Percentiles rank a stretch among this genome's conserved stretches.
Conservation (phyloP, 2,797 vertebrate genomes). For the Phrynocephalus forsythii region DNA sequence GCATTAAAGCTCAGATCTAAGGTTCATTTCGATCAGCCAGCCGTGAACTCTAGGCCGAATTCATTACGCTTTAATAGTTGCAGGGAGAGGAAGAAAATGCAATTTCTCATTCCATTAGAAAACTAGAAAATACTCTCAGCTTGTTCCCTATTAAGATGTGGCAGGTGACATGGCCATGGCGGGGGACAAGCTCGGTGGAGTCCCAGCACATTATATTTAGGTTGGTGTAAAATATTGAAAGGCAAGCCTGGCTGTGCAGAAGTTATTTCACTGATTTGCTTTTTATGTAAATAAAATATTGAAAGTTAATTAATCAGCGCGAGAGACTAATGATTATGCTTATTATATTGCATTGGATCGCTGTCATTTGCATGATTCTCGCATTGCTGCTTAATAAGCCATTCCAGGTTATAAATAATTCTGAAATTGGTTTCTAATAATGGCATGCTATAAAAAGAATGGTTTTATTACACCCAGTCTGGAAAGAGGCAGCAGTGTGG, state of each 20-base stretch:
- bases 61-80: slow-evolving; percentile 92
- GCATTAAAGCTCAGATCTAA: slow-evolving; percentile 91
- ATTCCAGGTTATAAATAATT: slow-evolving; percentile 91
- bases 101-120: slow-evolving; percentile 95
- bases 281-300: slow-evolving; percentile 92
- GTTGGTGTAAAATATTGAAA: slow-evolving; percentile 86
- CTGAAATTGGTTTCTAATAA: slow-evolving; percentile 90
- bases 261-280: slow-evolving; percentile 89
- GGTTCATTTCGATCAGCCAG: slow-evolving; percentile 94
- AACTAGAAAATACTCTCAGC: slow-evolving; percentile 91
- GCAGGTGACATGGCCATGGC: slow-evolving; percentile 90
- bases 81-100: slow-evolving; percentile 90
- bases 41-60: slow-evolving; percentile 94
- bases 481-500: slow-evolving; percentile 54
- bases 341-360: slow-evolving; percentile 90
- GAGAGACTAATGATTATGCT: slow-evolving; percentile 91
- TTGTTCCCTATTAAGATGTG: slow-evolving; percentile 94
- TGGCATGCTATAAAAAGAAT: slow-evolving; percentile 86
- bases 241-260: slow-evolving; percentile 84
- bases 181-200: slow-evolving; percentile 81
- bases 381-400: slow-evolving; percentile 92
- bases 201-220: slow-evolving; percentile 85
- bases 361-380: slow-evolving; percentile 92
- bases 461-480: slow-evolving; percentile 83
- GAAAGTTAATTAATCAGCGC: slow-evolving; percentile 84